phyloP scores from a whole-genome alignment of 2,888 invertebrate genomes.

The Oscheius sp. region DNA sequence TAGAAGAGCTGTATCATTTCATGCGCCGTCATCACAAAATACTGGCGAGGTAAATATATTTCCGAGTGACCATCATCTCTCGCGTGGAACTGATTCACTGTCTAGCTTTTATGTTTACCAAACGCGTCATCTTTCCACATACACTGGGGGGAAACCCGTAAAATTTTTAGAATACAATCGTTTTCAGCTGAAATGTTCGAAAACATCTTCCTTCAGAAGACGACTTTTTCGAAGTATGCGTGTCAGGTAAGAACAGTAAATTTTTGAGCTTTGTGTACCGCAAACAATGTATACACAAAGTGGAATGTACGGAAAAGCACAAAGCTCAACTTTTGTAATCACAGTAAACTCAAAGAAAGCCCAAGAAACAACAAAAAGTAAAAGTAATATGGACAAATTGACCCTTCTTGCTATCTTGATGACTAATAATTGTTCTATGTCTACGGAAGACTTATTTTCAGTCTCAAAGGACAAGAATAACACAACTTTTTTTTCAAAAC shows the following conservation, averaged over 20 bases:
- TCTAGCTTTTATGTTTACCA: not conserved
- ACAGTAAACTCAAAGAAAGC: not conserved
- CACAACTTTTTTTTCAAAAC: too few species aligned
- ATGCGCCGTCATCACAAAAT: not conserved
- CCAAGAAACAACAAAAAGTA: not conserved
- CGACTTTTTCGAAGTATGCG: conserved; percentile 16
- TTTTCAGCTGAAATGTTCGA: not conserved
- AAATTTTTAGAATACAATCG: not conserved
- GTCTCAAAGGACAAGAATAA: too few species aligned
- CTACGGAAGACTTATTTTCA: too few species aligned
- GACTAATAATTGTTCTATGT: too few species aligned
- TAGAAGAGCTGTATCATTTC: conserved; percentile 14
- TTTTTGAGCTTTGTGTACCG: too few species aligned
- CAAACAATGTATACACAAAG: not conserved
- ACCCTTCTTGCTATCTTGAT: too few species aligned
- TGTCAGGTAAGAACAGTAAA: not conserved
- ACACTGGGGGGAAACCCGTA: not conserved
- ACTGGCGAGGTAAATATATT: too few species aligned
- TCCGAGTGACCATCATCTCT: not conserved
- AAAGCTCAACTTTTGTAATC: not conserved
- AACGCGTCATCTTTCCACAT: not conserved
- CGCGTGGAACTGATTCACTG: conserved; percentile 6
- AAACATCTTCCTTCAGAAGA: conserved; percentile 2
- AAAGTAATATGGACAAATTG: too few species aligned
- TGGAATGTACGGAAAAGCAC: not conserved